These are phyloP conservation scores for Drosophila pseudotakahashii DNA, from an alignment of 2,888 invertebrate genomes.

Conservation along the genomic window DNA sequence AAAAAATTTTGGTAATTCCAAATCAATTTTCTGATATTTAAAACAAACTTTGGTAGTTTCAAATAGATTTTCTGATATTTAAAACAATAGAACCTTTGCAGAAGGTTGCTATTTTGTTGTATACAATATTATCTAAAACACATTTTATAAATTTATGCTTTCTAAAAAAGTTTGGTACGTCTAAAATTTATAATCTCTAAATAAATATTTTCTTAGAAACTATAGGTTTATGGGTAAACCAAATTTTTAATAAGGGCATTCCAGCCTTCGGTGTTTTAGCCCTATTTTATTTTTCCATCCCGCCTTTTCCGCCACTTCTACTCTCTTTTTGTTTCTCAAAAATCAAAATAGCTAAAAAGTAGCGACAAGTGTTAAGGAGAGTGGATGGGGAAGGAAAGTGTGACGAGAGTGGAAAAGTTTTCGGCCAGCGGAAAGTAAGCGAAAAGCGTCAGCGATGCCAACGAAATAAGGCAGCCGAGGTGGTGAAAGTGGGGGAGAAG, in stretches of 20 bases:
- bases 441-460: constrained; percentile 38
- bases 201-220: no score
- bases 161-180: no score
- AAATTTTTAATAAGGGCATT: neutral
- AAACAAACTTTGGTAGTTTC: no score
- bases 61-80: no score
- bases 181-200: no score
- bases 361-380: constrained; percentile 73
- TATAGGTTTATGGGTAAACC: no score
- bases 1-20: no score
- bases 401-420: constrained; percentile 48
- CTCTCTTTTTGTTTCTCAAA: constrained; percentile 65
- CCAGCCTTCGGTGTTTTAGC: neutral
- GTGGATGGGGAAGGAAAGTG: constrained; percentile 23
- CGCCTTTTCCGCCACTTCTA: neutral
- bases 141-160: no score
- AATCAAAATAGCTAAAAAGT: constrained; percentile 80
- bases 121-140: no score
- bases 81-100: no score
- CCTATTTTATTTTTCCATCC: neutral
- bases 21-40: no score
- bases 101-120: no score
- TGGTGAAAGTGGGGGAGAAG: constrained; percentile 27
- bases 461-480: constrained; percentile 34
- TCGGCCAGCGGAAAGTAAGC: constrained; percentile 40